Base-by-base conservation (phyloP, 2,888 invertebrate species). In the Drosophila trichaetosa region DNA sequence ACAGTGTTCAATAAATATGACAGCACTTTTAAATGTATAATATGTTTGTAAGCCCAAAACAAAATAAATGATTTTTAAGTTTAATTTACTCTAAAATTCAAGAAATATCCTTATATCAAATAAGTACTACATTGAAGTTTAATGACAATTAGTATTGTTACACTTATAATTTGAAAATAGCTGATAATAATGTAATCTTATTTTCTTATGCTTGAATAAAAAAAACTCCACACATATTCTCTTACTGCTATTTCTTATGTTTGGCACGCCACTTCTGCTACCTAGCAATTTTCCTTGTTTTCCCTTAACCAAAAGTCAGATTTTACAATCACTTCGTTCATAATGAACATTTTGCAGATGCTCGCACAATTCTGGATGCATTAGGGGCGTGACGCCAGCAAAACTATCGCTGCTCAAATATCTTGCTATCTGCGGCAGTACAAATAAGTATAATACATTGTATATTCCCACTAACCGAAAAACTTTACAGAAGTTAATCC, bases 401-500 rank as follows among this genome's bases (percentile, higher is more conserved):
- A 62, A 76, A 68, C 73, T 67, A 77, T 67, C 66, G 61, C 46
- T 40, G 58, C 10, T n/a, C 31, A 51, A 42, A 40, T 40, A 33
- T 24, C 46, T 8, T 1, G 46, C 59, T 54, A 49, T 56, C 42
- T 58, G 27, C 27, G 60, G 42, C 51, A 52, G 48, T 51, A 18
- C 33, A 27, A 57, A 68, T 49, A 63, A 77, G 18, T 36, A 54
- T 8, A 21, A 34, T 53, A 13, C 56, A 56, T 38, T 38, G 27
- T 31, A 11, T 66, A 69, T 79, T 76, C 67, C 10, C 64, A 65
- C 59, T 76, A 76, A 73, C 73, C 54, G 62, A 60, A 70, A 70
- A 80, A 77, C 76, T 78, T 76, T 77, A 75, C 82, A 82, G 82
- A 86, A 89, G 87, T 87, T 88, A 88, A 88, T 88, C 87, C 87